Conservation (phyloP, 2,113 vertebrate genomes). For the Protobothrops flavoviridis region DNA sequence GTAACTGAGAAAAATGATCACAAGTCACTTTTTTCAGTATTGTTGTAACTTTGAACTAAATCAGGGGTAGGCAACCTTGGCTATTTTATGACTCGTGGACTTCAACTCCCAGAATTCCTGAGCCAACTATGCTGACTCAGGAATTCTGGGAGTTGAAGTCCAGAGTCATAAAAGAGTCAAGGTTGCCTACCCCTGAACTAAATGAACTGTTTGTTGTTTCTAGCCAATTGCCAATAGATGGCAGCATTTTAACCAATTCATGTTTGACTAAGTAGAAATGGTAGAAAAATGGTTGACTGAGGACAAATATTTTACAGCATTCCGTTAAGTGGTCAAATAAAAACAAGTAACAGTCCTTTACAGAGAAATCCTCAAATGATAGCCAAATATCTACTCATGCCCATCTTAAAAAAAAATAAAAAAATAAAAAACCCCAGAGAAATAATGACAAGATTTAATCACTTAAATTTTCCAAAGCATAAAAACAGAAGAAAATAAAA, state of each 20-base stretch:
- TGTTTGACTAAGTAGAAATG: neutral
- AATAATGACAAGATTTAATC: neutral
- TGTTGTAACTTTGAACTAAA: neutral
- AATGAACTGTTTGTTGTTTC: neutral
- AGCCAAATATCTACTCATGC: neutral
- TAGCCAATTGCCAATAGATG: conserved; percentile 9
- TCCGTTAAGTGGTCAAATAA: neutral
- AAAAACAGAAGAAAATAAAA: neutral
- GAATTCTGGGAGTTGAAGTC: too few relatives aligned
- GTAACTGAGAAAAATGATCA: neutral
- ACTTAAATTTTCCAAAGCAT: conserved; percentile 21
- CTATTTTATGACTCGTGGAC: too few relatives aligned
- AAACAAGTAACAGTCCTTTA: neutral
- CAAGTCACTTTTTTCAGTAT: neutral
- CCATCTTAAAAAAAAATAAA: neutral
- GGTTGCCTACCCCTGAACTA: neutral
- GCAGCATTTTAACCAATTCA: conserved; percentile 5
- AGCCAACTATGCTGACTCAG: too few relatives aligned
- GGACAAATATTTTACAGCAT: neutral
- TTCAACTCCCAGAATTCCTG: too few relatives aligned
- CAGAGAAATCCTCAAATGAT: neutral
- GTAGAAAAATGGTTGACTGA: neutral
- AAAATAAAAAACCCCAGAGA: neutral
- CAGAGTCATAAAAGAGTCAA: too few relatives aligned
- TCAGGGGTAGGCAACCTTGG: too few relatives aligned